Base-by-base conservation (phyloP, 2,888 invertebrate species). In the Ryuthela nishihirai region DNA sequence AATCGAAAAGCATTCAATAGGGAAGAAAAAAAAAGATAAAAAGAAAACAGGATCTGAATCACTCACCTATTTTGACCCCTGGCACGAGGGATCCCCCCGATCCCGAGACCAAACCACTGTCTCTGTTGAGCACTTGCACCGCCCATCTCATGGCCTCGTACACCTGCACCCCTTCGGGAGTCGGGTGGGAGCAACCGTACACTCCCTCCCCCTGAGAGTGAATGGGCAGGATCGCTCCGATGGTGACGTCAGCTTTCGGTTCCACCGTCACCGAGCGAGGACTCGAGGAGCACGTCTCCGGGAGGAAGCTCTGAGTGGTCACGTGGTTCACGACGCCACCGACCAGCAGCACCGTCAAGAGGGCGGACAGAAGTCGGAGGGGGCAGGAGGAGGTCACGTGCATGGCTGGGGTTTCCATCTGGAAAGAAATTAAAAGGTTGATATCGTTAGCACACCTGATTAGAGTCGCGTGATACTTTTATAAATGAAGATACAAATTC, bases 91-190 rank as follows among this genome's bases (percentile, higher is more conserved):
- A 50, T 1, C 52, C 39, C 12, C 18, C 20, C 3, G 18, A 35
- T 2, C 52, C 53, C 5, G 53, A 53, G 1, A 59, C 47, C n/a
- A 59, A 32, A 4, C 59, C 59, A 21, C 53, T 53, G 17, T 53
- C 54, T 21, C 36, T 38, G 20, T 59, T 59, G 23, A 59, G 45
- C 10, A 59, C 53, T 18, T 53, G 35, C 5, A 59, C 48, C 1
- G 53, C 53, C 59, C 59, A 59, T 18, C 53, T 26, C 59, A 59
- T 59, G 17, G 59, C 59, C 18, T 59, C 59, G 20, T 48, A 59
- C 17, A 54, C 53, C 23, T 53, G 44, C n/a, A 53, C 48, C 0
- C 59, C 59, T 2, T 53, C 53, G 1, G 39, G 34, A 6, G 39
- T 48, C 3, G 48, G 40, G 9, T 25, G 20, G 9, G 48, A 48